These are phyloP conservation scores for Sarcophaga carnaria DNA, from an alignment of 2,888 invertebrate species.

Conservation along the genomic window DNA sequence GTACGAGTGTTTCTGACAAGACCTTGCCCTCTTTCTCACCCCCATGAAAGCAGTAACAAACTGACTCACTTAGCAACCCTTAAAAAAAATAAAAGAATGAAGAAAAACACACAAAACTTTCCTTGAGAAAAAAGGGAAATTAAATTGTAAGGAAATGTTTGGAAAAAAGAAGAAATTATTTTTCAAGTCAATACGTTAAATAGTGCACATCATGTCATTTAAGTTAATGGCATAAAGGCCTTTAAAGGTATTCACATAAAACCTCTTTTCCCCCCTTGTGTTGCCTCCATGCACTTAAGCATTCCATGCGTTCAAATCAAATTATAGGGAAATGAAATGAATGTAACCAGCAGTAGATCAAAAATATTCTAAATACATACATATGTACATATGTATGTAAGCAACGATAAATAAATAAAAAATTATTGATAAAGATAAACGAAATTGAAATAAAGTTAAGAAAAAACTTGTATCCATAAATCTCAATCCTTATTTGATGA, in stretches of 20 bases:
- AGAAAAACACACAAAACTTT: not conserved
- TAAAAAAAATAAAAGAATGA: not conserved
- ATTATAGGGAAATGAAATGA: slow-evolving; percentile 36
- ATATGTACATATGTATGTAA: too few species aligned
- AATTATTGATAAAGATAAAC: not conserved
- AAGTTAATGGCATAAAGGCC: not conserved
- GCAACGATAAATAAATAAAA: not conserved
- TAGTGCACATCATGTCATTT: not conserved
- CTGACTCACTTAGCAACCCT: not conserved
- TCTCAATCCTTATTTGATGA: not conserved
- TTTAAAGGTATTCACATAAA: slow-evolving; percentile 40
- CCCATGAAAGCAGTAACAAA: not conserved
- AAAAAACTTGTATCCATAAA: not conserved
- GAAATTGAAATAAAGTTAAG: not conserved
- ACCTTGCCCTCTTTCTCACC: not conserved
- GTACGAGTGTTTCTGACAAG: slow-evolving; percentile 47
- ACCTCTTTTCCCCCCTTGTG: not conserved
- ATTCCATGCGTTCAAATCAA: slow-evolving; percentile 42
- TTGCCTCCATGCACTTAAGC: slow-evolving; percentile 23
- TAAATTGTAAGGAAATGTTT: slow-evolving; percentile 37
- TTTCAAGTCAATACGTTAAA: not conserved
- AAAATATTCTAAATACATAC: too few species aligned
- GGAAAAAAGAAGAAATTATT: not conserved
- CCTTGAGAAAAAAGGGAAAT: not conserved
- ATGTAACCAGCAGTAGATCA: not conserved